A percentile compares a stretch with the other conserved stretches of the same genome.
phyloP scores from a whole-genome alignment of 2,888 invertebrate species.

The Ommatoiulus sabulosus region DNA sequence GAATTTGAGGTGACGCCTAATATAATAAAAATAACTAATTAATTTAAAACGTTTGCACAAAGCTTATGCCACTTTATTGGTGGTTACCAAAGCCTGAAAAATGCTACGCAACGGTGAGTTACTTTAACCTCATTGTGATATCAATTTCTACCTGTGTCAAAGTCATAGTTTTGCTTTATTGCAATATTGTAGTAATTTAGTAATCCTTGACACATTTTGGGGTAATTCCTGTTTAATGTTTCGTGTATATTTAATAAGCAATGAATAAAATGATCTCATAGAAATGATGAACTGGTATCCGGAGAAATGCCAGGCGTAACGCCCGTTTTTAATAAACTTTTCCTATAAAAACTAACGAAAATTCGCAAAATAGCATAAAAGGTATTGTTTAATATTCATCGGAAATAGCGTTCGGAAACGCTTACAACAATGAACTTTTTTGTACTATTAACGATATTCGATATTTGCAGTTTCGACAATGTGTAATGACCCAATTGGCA shows the following conservation, averaged over 20 bases:
- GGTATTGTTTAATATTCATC: background rate
- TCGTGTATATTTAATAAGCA: background rate
- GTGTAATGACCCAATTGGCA: background rate
- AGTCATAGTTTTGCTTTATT: background rate
- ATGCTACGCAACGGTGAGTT: background rate
- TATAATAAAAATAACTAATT: no score
- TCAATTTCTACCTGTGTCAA: background rate
- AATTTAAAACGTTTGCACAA: no score
- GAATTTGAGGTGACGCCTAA: no score
- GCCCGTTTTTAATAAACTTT: background rate
- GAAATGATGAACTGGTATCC: background rate
- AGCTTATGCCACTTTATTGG: background rate
- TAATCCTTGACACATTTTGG: background rate
- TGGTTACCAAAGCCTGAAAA: background rate
- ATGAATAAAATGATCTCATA: background rate
- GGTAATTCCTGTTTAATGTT: conserved; percentile 19
- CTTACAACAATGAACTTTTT: background rate
- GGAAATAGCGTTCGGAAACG: background rate
- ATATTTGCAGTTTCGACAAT: background rate
- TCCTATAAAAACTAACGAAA: background rate
- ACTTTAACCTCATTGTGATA: background rate
- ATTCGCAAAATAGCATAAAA: background rate
- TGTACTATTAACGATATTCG: background rate
- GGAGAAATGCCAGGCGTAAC: background rate
- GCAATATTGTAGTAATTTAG: background rate